These are phyloP conservation scores for Argyrosomus regius DNA, from an alignment of 2,797 vertebrate species.

Conservation along the genomic window DNA sequence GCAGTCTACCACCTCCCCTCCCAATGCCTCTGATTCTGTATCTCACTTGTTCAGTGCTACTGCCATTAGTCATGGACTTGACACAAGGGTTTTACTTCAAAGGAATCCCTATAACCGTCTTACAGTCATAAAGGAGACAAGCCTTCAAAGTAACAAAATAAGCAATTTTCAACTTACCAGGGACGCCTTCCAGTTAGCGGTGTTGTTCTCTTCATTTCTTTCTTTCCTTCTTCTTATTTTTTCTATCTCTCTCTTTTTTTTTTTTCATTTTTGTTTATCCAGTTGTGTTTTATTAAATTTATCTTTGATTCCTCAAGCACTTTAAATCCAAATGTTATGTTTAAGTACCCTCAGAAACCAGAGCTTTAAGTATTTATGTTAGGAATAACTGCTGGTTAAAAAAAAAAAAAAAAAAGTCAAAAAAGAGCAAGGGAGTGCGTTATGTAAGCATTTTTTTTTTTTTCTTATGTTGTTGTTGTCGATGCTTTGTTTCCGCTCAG, in stretches of 20 bases:
- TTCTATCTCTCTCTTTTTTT: slow-evolving; percentile 32
- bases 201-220: slow-evolving; percentile 81
- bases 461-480: slow-evolving; percentile 14
- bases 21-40: slow-evolving; percentile 75
- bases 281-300: slow-evolving; percentile 62
- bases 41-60: slow-evolving; percentile 82
- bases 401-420: neutral
- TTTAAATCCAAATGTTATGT: slow-evolving; percentile 79
- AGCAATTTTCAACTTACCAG: slow-evolving; percentile 89
- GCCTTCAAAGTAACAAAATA: slow-evolving; percentile 88
- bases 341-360: slow-evolving; percentile 72
- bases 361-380: slow-evolving; percentile 80
- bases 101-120: slow-evolving; percentile 84
- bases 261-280: slow-evolving; percentile 49
- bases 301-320: slow-evolving; percentile 79
- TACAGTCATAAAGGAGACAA: slow-evolving; percentile 89
- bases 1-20: slow-evolving; percentile 78
- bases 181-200: slow-evolving; percentile 86
- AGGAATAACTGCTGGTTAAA: slow-evolving; percentile 54
- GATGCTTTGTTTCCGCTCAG: slow-evolving; percentile 48
- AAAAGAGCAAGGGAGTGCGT: slow-evolving; percentile 45
- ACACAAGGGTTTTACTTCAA: slow-evolving; percentile 83
- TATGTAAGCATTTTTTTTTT: slow-evolving; percentile 15
- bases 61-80: slow-evolving; percentile 84
- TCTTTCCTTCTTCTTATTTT: slow-evolving; percentile 25